phyloP scores from a whole-genome alignment of 2,888 invertebrate genomes.

The Drepana falcataria region DNA sequence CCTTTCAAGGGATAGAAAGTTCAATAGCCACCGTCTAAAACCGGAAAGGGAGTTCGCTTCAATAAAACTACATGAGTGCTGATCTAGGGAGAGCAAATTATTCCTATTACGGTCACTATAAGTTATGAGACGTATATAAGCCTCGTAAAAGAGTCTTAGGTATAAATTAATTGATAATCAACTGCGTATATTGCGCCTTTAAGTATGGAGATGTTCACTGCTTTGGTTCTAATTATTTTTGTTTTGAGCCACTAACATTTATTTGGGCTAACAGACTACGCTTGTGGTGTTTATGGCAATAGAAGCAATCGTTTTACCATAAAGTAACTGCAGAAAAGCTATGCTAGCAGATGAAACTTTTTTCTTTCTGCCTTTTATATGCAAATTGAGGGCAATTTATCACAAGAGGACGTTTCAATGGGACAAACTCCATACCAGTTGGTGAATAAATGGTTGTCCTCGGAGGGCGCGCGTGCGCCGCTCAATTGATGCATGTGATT shows the following conservation, averaged over 20 bases:
- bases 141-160: neutral
- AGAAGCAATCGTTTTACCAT: conserved; percentile 29
- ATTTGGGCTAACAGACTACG: too few relatives aligned
- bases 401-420: conserved; percentile 65
- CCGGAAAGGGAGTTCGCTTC: conserved; percentile 37
- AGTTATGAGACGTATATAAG: neutral
- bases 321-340: conserved; percentile 43
- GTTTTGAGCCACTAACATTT: too few relatives aligned
- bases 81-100: conserved; percentile 1
- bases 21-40: conserved; percentile 48
- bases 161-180: neutral
- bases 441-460: conserved; percentile 40
- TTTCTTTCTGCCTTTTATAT: conserved; percentile 57
- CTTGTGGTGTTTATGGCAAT: conserved; percentile 23
- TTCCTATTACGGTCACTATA: neutral
- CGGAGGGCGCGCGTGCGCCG: conserved; percentile 18
- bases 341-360: conserved; percentile 49
- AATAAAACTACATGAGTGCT: conserved; percentile 8
- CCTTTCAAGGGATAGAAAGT: conserved; percentile 66
- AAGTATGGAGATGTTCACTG: too few relatives aligned
- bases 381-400: conserved; percentile 69
- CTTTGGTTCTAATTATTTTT: too few relatives aligned
- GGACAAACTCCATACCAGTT: conserved; percentile 42
- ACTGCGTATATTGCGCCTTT: too few relatives aligned
- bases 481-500: conserved; percentile 33